These are phyloP conservation scores for Eucera pruinosa DNA, from an alignment of 2,888 invertebrate species.

Conservation along the genomic window DNA sequence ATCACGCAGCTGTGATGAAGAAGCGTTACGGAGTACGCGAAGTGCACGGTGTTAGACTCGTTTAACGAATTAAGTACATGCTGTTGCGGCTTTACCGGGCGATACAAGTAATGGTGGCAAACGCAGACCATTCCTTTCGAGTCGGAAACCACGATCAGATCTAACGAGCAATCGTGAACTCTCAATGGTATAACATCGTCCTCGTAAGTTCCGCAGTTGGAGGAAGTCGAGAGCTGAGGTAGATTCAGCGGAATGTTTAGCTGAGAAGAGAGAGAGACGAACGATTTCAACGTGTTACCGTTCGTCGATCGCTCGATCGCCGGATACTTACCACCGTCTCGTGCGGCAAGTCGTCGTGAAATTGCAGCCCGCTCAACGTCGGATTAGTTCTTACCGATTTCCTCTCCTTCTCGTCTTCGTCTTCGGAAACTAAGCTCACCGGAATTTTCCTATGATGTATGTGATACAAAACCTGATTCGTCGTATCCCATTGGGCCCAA, in stretches of 20 bases:
- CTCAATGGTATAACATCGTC: conserved; percentile 92
- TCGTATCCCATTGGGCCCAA: conserved; percentile 95
- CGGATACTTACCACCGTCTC: conserved; percentile 94
- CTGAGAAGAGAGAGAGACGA: conserved; percentile 84
- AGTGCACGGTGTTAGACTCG: conserved; percentile 89
- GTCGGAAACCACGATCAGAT: conserved; percentile 91
- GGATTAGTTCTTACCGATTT: conserved; percentile 86
- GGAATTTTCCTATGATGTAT: conserved; percentile 91
- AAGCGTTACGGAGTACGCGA: conserved; percentile 93
- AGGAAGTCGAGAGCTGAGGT: conserved; percentile 88
- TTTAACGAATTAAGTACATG: conserved; percentile 83
- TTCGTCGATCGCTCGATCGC: too few relatives aligned
- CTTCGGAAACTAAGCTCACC: conserved; percentile 88
- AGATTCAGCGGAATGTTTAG: conserved; percentile 93
- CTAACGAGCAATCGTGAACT: conserved; percentile 92
- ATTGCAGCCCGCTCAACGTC: conserved; percentile 92
- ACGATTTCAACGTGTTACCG: too few relatives aligned
- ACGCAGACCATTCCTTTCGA: conserved; percentile 90
- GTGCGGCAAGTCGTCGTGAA: conserved; percentile 93
- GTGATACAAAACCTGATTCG: conserved; percentile 92
- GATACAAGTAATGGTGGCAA: conserved; percentile 94
- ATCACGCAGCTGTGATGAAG: conserved; percentile 93
- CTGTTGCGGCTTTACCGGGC: conserved; percentile 86
- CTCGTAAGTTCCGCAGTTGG: conserved; percentile 90
- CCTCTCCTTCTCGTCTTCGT: conserved; percentile 86